Conservation (phyloP, 35 echinoderm and acorn worm genomes). For the Nesometra sesokonis region DNA sequence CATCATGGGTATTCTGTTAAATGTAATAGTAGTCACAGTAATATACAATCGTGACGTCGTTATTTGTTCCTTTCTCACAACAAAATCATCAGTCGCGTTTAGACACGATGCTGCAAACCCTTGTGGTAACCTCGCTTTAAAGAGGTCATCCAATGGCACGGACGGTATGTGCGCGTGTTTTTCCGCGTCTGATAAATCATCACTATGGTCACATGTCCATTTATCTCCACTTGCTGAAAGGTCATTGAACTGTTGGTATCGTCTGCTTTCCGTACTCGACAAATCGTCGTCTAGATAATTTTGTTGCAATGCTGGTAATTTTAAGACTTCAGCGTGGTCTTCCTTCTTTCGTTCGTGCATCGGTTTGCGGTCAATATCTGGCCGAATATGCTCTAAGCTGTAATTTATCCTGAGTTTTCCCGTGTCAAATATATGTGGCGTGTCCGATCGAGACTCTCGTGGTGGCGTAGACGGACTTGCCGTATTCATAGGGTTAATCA, state of each 20-base stretch:
- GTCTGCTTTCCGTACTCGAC: not conserved
- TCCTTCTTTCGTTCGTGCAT: not conserved
- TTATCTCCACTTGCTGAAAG: not conserved
- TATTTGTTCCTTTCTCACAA: slow-evolving; percentile 47
- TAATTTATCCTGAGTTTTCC: slow-evolving; percentile 38
- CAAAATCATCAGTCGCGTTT: slow-evolving; percentile 38
- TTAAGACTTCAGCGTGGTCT: not conserved
- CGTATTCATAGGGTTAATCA: not conserved
- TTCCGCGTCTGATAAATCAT: not conserved
- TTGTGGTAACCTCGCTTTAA: slow-evolving; percentile 17
- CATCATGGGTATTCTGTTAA: slow-evolving; percentile 37
- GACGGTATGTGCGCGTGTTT: not conserved
- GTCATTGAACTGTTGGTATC: not conserved
- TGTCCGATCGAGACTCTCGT: not conserved
- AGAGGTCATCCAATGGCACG: not conserved
- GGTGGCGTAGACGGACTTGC: not conserved
- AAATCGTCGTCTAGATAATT: not conserved
- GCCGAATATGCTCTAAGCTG: slow-evolving; percentile 38
- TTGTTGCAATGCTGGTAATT: not conserved
- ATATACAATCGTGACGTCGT: slow-evolving; percentile 39
- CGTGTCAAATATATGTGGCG: slow-evolving; percentile 20
- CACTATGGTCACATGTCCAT: not conserved
- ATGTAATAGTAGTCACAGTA: slow-evolving; percentile 39
- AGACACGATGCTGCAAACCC: slow-evolving; percentile 34
- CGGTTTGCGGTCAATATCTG: slow-evolving; percentile 27